Percentiles rank a stretch among this genome's conserved stretches.
Evolutionary conservation across 2,797 vertebrate species (phyloP).

Genomic region (Cichlasoma orientale): DNA sequence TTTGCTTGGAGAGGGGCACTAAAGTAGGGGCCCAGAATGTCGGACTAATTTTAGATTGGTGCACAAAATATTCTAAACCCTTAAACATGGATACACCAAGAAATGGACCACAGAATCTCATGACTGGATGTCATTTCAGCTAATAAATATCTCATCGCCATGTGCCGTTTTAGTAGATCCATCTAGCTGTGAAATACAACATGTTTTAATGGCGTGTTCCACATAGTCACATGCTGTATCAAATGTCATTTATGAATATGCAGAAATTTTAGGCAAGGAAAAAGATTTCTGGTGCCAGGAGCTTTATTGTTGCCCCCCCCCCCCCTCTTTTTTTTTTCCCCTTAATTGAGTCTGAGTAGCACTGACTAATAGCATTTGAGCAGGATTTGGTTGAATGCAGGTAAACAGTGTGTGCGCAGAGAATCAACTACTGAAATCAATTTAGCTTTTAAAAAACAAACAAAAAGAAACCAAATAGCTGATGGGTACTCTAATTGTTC

Average conservation of each 20-base stretch:
- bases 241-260: background rate
- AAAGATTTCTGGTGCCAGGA: background rate
- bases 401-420: background rate
- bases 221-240: background rate
- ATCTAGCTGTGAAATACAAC: background rate
- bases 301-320: too few relatives aligned
- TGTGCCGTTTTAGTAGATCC: background rate
- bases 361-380: background rate
- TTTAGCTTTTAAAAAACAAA: background rate
- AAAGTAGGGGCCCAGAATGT: background rate
- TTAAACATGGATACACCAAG: fast-evolving
- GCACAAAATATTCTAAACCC: background rate
- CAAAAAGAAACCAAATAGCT: background rate
- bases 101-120: background rate
- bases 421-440: background rate
- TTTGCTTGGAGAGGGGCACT: background rate
- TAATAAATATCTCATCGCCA: background rate
- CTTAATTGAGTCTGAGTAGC: background rate
- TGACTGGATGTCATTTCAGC: background rate
- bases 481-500: background rate
- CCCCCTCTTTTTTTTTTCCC: background rate
- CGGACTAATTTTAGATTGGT: background rate
- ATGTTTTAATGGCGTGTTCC: background rate
- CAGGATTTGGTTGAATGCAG: background rate
- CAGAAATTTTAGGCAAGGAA: background rate